These are phyloP conservation scores for Rapana venosa DNA, from an alignment of 2,888 invertebrate species.

Conservation along the genomic window DNA sequence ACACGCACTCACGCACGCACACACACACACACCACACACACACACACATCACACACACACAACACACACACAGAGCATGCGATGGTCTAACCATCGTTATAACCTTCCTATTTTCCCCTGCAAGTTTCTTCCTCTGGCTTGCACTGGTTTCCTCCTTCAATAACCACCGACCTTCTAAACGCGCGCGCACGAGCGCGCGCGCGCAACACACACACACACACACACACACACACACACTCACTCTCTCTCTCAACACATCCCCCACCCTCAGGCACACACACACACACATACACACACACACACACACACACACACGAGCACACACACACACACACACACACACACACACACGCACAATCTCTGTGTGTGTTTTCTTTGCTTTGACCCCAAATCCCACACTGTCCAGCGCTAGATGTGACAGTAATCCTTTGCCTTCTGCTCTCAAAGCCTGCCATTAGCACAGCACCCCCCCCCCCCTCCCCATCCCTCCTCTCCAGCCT, in stretches of 20 bases:
- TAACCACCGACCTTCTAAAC: no score
- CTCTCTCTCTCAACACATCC: not conserved
- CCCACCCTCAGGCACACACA: not conserved
- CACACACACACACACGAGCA: not conserved
- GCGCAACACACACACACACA: no score
- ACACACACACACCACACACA: no score
- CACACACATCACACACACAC: not conserved
- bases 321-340: not conserved
- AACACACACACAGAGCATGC: constrained; percentile 1
- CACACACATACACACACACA: not conserved
- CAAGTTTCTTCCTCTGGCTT: no score
- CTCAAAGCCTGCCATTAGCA: no score
- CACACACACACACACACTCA: no score
- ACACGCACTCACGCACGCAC: no score
- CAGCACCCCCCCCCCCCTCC: not conserved
- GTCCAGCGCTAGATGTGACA: not conserved
- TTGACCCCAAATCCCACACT: not conserved
- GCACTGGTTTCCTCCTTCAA: no score
- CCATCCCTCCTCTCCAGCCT: not conserved
- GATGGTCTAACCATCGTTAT: no score
- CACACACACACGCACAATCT: not conserved
- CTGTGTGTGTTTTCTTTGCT: not conserved
- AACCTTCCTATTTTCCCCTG: no score
- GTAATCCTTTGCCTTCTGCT: not conserved
- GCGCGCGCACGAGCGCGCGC: no score